Conservation (phyloP, 2,888 invertebrate species). For the Himalopsyche kuldschensis region DNA sequence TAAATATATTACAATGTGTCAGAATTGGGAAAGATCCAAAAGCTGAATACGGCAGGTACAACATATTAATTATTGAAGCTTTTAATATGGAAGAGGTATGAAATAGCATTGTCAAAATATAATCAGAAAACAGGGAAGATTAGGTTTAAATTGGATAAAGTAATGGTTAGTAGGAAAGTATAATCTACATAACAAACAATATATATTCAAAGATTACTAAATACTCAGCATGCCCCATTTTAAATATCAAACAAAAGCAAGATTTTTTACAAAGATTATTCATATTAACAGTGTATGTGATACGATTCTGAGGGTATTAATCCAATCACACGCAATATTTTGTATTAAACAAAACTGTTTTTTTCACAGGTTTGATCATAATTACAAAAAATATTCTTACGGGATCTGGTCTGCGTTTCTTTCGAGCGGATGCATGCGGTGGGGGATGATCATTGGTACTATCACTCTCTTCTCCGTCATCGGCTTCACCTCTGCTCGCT, state of each 20-base stretch:
- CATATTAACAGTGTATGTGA: neutral
- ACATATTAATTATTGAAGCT: neutral
- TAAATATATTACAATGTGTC: neutral
- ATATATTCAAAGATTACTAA: no score
- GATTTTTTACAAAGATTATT: neutral
- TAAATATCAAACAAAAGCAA: neutral
- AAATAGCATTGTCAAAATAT: neutral
- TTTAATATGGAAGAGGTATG: neutral
- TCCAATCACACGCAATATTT: no score
- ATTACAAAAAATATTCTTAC: slow-evolving; percentile 53
- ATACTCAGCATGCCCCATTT: neutral
- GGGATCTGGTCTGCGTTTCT: slow-evolving; percentile 75
- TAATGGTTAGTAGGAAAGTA: neutral
- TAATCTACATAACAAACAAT: no score
- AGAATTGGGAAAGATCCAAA: no score
- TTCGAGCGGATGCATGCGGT: slow-evolving; percentile 58
- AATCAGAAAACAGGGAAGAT: neutral
- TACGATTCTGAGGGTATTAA: no score
- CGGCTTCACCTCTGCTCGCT: slow-evolving; percentile 72
- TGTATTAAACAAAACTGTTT: no score
- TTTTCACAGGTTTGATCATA: no score
- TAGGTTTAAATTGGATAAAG: neutral
- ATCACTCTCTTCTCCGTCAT: slow-evolving; percentile 72
- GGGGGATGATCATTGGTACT: slow-evolving; percentile 57
- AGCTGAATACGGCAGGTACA: neutral